These are phyloP conservation scores for Pachypsylla venusta DNA, from an alignment of 1,140 invertebrate genomes.

Conservation along the genomic window DNA sequence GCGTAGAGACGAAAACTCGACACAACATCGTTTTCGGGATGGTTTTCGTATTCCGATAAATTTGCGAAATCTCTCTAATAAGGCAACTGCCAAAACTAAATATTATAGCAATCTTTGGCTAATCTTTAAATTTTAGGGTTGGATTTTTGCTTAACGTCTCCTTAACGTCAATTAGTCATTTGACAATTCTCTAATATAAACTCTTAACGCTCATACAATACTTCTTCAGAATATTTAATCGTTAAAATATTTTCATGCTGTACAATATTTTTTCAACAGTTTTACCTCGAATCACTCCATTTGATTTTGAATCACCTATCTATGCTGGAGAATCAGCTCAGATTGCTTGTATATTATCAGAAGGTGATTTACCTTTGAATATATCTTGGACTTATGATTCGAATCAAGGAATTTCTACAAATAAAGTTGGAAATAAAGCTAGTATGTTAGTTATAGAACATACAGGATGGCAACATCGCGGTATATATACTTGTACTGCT, in stretches of 20 bases:
- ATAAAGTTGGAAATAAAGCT: constrained; percentile 31
- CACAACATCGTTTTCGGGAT: no score
- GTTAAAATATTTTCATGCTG: neutral
- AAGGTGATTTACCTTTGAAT: constrained; percentile 51
- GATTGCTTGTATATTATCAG: constrained; percentile 30
- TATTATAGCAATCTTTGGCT: no score
- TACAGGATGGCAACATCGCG: constrained; percentile 44
- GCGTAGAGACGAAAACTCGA: no score
- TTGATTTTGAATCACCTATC: constrained; percentile 34
- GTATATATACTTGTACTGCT: constrained; percentile 48
- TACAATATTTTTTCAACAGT: constrained; percentile 29
- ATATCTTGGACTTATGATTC: constrained; percentile 51
- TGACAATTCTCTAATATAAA: no score
- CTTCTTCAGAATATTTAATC: no score
- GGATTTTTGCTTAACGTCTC: no score
- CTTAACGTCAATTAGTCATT: no score
- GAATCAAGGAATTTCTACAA: constrained; percentile 17
- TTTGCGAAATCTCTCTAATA: no score
- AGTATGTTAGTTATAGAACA: constrained; percentile 55
- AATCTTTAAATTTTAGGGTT: no score
- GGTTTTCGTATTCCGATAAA: no score
- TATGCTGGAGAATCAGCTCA: constrained; percentile 33
- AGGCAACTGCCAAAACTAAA: no score
- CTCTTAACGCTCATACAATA: no score
- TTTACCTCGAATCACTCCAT: constrained; percentile 42